Evolutionary conservation across 2,888 invertebrate genomes (phyloP), one percentile per base, ranked within the genome.

Genomic region (Morpho deidamia): DNA sequence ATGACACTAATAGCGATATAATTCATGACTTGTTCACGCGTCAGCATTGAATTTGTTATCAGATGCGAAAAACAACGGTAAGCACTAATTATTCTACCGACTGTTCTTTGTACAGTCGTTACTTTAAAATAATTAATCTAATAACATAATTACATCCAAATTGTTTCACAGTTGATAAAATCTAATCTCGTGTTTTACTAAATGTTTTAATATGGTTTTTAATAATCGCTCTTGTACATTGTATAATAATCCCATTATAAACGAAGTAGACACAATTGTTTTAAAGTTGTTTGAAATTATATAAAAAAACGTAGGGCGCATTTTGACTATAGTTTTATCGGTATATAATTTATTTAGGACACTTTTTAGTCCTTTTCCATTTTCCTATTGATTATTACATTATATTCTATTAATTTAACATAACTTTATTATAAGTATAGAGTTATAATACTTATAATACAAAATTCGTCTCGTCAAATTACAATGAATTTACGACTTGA

Each of bases 101-200:
- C 44, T 44, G 51, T 49, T 56, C 48, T 48, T 53, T 46, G 56
- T 46, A 42, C 51, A 42, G 49, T 55, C 11, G 44, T 48, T 45
- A 49, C 42, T 51, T 54, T 46, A 32, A 49, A 55, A 56, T 47
- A 60, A 60, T 62, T 55, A 57, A 55, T 46, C 53, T 55, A 59
- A 56, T 58, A 55, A 53, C 56, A 55, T 63, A 65, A 65, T 65
- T 61, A 60, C 60, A 55, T 46, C 56, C 58, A 54, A 62, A 60
- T 64, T 64, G 60, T 60, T 64, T 61, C 60, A 56, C 58, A 58
- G 58, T 59, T 56, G 64, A 65, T 64, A 65, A 53, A 51, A 64
- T 64, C 63, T 65, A 62, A 64, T 64, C 61, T 64, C 45, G 49
- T 60, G 53, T 53, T 59, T 46, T 33, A 40, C 23, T 45, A 49